Conservation (phyloP, 2,888 invertebrate genomes). For the Dynastes grantii region DNA sequence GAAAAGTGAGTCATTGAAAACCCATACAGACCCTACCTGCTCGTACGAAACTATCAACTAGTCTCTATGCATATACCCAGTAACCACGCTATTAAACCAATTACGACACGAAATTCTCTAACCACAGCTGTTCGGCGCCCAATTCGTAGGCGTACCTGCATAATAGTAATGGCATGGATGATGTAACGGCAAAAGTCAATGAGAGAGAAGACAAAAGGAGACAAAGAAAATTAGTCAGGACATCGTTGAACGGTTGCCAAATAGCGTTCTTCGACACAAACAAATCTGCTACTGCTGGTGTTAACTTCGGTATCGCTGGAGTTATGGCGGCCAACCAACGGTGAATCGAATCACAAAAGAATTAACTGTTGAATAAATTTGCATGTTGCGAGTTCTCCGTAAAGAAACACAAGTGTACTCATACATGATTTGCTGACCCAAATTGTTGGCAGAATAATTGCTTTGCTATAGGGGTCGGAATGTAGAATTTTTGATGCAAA, state of each 20-base stretch:
- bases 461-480: background rate
- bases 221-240: conserved; percentile 9
- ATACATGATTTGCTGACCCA: conserved; percentile 14
- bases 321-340: background rate
- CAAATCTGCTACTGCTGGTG: background rate
- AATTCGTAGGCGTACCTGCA: conserved; percentile 24
- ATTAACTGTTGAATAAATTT: conserved; percentile 36
- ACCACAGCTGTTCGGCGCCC: conserved; percentile 9
- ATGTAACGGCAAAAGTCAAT: conserved; percentile 24
- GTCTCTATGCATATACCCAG: background rate
- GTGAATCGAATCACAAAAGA: conserved; percentile 35
- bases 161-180: conserved; percentile 17
- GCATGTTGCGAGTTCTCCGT: conserved; percentile 18
- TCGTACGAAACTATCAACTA: conserved; percentile 11
- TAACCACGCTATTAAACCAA: background rate
- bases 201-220: conserved; percentile 27
- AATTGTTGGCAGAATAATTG: conserved; percentile 11
- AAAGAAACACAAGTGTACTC: background rate
- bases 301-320: background rate
- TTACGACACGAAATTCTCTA: conserved; percentile 24
- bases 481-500: background rate
- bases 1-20: conserved; percentile 6
- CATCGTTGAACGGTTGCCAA: conserved; percentile 33
- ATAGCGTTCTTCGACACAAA: conserved; percentile 5
- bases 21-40: conserved; percentile 1